Percentiles rank a stretch among this genome's conserved stretches.
Evolutionary conservation across 2,113 vertebrate genomes (phyloP).

Genomic region (Syrrhaptes paradoxus): DNA sequence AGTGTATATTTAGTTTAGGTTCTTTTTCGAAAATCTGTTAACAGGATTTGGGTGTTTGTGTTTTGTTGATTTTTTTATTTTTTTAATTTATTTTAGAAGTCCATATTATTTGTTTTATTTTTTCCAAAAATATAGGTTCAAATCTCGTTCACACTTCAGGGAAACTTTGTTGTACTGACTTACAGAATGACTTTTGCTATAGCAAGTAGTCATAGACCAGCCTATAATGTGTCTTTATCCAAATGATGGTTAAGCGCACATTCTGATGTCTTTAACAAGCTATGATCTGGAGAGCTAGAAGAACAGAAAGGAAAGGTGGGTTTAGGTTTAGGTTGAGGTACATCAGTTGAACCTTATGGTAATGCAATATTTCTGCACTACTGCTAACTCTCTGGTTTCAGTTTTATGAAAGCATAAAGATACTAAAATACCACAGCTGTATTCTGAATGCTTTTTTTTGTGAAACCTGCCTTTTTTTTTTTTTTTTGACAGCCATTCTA

Average conservation of each 20-base stretch:
- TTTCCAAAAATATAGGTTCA: neutral
- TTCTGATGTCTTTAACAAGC: neutral
- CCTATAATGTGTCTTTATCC: neutral
- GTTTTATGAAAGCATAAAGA: neutral
- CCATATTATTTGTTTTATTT: neutral
- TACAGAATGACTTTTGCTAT: neutral
- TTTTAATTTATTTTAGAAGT: neutral
- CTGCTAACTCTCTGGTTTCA: neutral
- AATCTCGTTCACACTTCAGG: neutral
- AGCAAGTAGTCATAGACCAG: neutral
- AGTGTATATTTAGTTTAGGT: neutral
- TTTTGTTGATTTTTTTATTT: neutral
- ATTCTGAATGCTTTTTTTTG: neutral
- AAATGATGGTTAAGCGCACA: neutral
- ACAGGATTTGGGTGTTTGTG: neutral
- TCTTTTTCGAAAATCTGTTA: neutral
- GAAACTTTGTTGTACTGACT: neutral
- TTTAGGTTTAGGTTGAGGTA: neutral
- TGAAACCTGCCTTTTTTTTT: neutral
- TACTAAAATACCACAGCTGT: neutral
- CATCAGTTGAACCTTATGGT: neutral
- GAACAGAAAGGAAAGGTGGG: neutral
- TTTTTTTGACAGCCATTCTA: slow-evolving; percentile 87
- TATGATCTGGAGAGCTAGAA: neutral
- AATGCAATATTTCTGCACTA: neutral